phyloP scores from a whole-genome alignment of 2,888 invertebrate species.

The Drosophila hamatofila region DNA sequence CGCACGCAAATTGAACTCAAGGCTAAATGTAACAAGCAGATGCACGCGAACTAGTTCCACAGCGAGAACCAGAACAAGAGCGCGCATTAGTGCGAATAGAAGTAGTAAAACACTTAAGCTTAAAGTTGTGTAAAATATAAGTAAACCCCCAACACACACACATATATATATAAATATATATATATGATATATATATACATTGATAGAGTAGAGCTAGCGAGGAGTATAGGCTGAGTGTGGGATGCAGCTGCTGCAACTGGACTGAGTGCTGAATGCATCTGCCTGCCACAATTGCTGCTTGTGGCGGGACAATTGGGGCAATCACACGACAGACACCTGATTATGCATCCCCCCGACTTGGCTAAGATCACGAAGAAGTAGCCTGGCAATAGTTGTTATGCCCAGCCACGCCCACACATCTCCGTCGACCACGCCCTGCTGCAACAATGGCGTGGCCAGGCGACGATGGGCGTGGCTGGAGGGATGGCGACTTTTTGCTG shows the following conservation, averaged over 20 bases:
- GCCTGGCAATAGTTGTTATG: conserved; percentile 2
- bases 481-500: not conserved
- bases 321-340: not conserved
- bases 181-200: conserved; percentile 37
- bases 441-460: conserved; percentile 36
- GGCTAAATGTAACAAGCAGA: conserved; percentile 54
- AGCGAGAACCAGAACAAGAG: conserved; percentile 22
- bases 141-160: conserved; percentile 35
- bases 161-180: conserved; percentile 32
- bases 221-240: conserved; percentile 11
- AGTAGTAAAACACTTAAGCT: conserved; percentile 70
- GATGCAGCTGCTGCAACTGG: conserved; percentile 23
- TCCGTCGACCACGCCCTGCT: conserved; percentile 32
- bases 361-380: not conserved
- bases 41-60: conserved; percentile 21
- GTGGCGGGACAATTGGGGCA: conserved; percentile 1
- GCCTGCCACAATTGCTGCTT: conserved; percentile 13
- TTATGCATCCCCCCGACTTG: not conserved
- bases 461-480: not conserved
- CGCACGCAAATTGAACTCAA: conserved; percentile 58
- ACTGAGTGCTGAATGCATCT: not conserved
- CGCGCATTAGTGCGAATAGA: conserved; percentile 30
- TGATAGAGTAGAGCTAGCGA: conserved; percentile 31
- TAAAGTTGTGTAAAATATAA: conserved; percentile 79
- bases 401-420: not conserved